These are phyloP conservation scores for Percina caprodes DNA, from an alignment of 2,113 vertebrate genomes.

Conservation along the genomic window DNA sequence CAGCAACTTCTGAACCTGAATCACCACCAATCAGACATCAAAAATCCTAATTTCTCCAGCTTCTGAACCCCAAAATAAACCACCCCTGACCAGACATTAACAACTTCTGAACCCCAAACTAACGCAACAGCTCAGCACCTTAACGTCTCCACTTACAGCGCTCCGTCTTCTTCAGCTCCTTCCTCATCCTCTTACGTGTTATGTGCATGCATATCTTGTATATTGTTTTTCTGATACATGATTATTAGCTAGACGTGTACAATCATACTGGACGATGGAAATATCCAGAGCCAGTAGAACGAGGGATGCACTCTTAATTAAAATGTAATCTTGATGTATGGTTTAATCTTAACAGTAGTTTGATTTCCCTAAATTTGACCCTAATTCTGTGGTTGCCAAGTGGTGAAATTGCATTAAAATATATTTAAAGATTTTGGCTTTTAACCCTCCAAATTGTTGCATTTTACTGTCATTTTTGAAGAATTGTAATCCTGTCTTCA, in stretches of 20 bases:
- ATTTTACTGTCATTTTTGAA: neutral
- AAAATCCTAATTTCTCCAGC: rapidly evolving
- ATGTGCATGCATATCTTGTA: neutral
- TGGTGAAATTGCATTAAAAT: neutral
- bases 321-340: neutral
- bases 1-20: too few species aligned
- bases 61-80: too few species aligned
- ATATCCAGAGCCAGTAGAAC: too few species aligned
- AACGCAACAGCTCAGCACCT: neutral
- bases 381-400: neutral
- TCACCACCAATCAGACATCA: too few species aligned
- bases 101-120: neutral
- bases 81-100: neutral
- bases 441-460: neutral
- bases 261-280: neutral
- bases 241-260: neutral
- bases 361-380: neutral
- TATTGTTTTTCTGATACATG: neutral
- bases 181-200: neutral
- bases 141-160: neutral
- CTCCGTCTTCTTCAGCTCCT: neutral
- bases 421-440: neutral
- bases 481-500: neutral
- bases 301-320: neutral
- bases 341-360: neutral